A percentile compares a stretch with the other conserved stretches of the same genome.
Evolutionary conservation across 2,113 vertebrate species (phyloP).

Genomic region (Ailurus styani): DNA sequence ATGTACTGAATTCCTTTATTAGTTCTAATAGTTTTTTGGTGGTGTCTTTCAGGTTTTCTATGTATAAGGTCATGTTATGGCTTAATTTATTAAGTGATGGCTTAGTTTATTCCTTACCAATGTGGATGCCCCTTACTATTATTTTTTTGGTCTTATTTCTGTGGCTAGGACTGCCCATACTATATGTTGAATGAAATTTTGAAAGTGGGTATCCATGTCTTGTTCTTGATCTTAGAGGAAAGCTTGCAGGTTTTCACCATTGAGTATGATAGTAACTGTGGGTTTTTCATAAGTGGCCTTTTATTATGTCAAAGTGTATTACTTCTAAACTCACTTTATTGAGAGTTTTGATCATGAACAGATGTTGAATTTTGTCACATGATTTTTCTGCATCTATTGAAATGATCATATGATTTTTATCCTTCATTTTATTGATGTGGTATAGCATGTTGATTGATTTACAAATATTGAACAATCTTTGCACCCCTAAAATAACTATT

Average conservation of each 20-base stretch:
- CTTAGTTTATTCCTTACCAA: background rate
- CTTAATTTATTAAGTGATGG: background rate
- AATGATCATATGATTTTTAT: background rate
- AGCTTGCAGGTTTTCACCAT: background rate
- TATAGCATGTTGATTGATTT: background rate
- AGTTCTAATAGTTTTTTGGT: background rate
- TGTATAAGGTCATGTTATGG: background rate
- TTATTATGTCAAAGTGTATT: background rate
- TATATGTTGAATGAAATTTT: background rate
- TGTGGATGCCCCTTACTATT: background rate
- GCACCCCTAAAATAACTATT: background rate
- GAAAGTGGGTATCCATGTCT: background rate
- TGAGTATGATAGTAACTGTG: background rate
- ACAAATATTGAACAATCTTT: background rate
- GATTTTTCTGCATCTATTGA: background rate
- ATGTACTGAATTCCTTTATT: background rate
- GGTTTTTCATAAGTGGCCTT: background rate
- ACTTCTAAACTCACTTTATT: background rate
- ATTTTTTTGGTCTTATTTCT: background rate
- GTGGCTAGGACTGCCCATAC: background rate
- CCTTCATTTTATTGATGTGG: background rate
- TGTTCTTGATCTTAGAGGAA: background rate
- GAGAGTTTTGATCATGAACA: background rate
- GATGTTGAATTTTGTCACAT: background rate
- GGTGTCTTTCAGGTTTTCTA: background rate